These are phyloP conservation scores for Formica aserva DNA, from an alignment of 2,888 invertebrate genomes.

Conservation along the genomic window DNA sequence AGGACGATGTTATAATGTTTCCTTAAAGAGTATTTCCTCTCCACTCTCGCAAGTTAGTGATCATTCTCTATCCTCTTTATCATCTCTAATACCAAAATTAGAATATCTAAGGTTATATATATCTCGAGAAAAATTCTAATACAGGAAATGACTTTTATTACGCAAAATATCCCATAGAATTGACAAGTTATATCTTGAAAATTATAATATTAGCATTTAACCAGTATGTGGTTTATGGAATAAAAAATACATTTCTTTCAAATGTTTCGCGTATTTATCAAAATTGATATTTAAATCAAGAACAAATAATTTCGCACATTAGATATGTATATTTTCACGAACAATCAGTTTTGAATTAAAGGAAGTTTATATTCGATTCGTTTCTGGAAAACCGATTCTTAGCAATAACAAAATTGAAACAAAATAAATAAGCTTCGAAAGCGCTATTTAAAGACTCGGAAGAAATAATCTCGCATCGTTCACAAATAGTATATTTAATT, in stretches of 20 bases:
- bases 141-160: background rate
- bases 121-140: background rate
- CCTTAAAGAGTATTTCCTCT: background rate
- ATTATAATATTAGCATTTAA: background rate
- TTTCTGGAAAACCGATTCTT: background rate
- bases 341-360: background rate
- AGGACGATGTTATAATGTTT: slow-evolving; percentile 12
- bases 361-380: background rate
- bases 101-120: slow-evolving; percentile 6
- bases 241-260: background rate
- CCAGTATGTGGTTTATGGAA: background rate
- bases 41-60: background rate
- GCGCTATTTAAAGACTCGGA: background rate
- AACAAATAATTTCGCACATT: background rate
- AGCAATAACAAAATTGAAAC: slow-evolving; percentile 13
- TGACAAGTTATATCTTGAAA: background rate
- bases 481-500: background rate
- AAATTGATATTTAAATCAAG: background rate
- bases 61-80: background rate
- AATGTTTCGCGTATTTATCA: background rate
- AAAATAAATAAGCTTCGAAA: background rate
- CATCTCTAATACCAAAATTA: slow-evolving; percentile 16
- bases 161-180: background rate
- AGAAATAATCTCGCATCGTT: background rate
- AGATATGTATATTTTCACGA: background rate